phyloP scores from a whole-genome alignment of 2,797 vertebrate species.

The Silurus lanzhouensis region DNA sequence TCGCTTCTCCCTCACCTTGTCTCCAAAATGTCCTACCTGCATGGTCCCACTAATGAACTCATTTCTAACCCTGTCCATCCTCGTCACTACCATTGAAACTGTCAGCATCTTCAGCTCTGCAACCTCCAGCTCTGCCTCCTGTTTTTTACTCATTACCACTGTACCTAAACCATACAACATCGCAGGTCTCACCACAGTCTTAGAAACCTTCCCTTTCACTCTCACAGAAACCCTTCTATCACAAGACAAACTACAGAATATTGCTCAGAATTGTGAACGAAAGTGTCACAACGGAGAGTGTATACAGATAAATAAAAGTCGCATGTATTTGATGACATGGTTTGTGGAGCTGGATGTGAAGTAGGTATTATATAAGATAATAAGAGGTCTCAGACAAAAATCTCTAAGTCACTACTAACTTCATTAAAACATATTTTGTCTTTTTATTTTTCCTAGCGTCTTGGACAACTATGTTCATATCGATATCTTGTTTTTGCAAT shows the following conservation, averaged over 20 bases:
- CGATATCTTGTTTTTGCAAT: background rate
- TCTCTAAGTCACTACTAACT: background rate
- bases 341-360: background rate
- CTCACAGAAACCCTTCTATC: too few relatives aligned
- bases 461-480: background rate
- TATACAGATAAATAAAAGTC: background rate
- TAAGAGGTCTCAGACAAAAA: background rate
- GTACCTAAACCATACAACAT: too few relatives aligned
- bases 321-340: background rate
- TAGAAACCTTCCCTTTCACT: too few relatives aligned
- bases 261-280: background rate
- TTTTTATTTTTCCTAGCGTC: background rate
- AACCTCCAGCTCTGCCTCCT: too few relatives aligned
- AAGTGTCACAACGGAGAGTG: background rate
- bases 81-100: too few relatives aligned
- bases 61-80: too few relatives aligned
- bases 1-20: too few relatives aligned
- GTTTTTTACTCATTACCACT: too few relatives aligned
- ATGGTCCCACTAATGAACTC: too few relatives aligned
- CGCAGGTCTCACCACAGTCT: too few relatives aligned
- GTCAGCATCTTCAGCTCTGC: too few relatives aligned
- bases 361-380: background rate
- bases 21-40: too few relatives aligned
- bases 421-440: background rate
- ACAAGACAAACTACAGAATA: background rate